Conservation (phyloP, 2,888 invertebrate genomes). For the Drosophila seclusa region DNA sequence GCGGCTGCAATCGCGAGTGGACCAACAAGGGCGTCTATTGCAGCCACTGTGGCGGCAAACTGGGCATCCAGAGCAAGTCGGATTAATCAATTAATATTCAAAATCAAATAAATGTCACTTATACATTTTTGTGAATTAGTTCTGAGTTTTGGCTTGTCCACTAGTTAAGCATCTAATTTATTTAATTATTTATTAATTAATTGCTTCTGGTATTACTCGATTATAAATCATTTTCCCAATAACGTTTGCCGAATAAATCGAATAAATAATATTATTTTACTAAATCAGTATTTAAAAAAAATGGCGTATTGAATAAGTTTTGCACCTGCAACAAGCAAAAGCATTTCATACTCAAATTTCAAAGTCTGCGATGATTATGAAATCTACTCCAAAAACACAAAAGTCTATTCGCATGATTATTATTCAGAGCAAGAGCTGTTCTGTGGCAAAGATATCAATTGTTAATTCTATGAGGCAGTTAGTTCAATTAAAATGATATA, state of each 20-base stretch:
- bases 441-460: not conserved
- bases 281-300: not conserved
- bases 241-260: not conserved
- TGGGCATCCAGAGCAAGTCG: slow-evolving; percentile 75
- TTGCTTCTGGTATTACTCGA: not conserved
- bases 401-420: not conserved
- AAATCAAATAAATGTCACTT: slow-evolving; percentile 50
- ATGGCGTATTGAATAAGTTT: not conserved
- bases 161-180: not conserved
- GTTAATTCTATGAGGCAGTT: slow-evolving; percentile 23
- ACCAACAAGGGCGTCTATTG: slow-evolving; percentile 80
- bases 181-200: not conserved
- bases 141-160: slow-evolving; percentile 2
- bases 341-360: not conserved
- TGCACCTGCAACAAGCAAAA: not conserved
- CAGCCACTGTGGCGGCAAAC: slow-evolving; percentile 79
- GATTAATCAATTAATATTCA: slow-evolving; percentile 56
- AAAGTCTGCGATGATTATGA: not conserved
- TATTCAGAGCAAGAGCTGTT: not conserved
- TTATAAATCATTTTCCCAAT: not conserved
- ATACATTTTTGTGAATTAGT: slow-evolving; percentile 13
- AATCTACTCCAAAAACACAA: not conserved
- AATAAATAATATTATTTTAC: not conserved
- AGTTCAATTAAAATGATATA: slow-evolving; percentile 56
- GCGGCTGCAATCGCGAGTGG: slow-evolving; percentile 82